phyloP scores from a whole-genome alignment of 1,140 invertebrate species.

The Marisa cornuarietis region DNA sequence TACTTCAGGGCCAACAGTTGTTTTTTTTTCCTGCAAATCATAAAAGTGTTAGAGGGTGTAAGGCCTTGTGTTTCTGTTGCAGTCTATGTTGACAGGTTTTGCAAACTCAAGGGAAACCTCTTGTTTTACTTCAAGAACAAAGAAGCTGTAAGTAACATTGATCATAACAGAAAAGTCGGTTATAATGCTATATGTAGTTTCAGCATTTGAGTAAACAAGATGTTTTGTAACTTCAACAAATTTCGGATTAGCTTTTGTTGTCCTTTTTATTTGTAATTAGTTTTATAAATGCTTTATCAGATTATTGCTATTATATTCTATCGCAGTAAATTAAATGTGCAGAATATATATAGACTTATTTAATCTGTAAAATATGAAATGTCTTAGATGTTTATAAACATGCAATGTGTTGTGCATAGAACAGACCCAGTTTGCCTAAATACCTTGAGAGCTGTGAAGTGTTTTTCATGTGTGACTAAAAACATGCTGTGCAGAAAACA shows the following conservation, averaged over 20 bases:
- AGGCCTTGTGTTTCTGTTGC: constrained; percentile 11
- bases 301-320: too few species aligned
- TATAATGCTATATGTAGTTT: constrained; percentile 9
- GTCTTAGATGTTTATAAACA: too few species aligned
- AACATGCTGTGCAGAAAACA: constrained; percentile 71
- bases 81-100: constrained; percentile 89
- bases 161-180: background rate
- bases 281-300: too few species aligned
- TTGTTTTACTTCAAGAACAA: constrained; percentile 93
- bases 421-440: too few species aligned
- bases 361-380: too few species aligned
- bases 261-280: background rate
- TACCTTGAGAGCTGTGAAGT: too few species aligned
- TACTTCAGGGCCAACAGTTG: too few species aligned
- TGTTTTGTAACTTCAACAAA: background rate
- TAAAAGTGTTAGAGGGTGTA: too few species aligned
- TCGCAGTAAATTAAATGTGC: too few species aligned
- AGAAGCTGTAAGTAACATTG: constrained; percentile 72
- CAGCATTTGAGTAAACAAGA: background rate
- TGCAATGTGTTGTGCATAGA: too few species aligned
- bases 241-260: background rate
- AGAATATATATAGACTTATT: background rate
- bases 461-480: background rate
- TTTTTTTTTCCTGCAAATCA: too few species aligned
- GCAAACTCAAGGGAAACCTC: constrained; percentile 89